A percentile compares a stretch with the other conserved stretches of the same genome.
Conservation (phyloP, 2,113 vertebrate genomes). For the Saimiri boliviensis region DNA sequence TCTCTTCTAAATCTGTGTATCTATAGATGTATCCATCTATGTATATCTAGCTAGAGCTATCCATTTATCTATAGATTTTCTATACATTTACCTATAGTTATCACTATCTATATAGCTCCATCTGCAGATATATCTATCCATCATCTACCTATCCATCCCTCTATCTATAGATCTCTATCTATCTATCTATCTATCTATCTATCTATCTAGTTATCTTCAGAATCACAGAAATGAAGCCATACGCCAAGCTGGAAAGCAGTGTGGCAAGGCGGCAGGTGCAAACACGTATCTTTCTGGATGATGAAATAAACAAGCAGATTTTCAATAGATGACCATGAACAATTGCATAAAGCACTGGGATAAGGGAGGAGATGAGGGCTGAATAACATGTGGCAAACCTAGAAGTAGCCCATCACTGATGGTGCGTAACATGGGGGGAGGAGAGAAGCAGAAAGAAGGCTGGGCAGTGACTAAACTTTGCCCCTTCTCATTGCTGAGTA, state of each 20-base stretch:
- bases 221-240: neutral
- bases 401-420: neutral
- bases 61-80: too few relatives aligned
- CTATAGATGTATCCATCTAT: neutral
- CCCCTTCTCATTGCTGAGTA: neutral
- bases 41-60: too few relatives aligned
- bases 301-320: neutral
- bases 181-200: too few relatives aligned
- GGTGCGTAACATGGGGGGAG: too few relatives aligned
- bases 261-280: neutral
- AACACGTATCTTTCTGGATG: neutral
- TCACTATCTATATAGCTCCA: too few relatives aligned
- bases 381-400: neutral
- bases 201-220: neutral
- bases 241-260: neutral
- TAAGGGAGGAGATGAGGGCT: neutral
- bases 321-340: neutral
- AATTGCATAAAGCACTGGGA: too few relatives aligned
- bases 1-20: neutral
- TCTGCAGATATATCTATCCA: too few relatives aligned
- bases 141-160: too few relatives aligned
- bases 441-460: neutral
- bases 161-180: too few relatives aligned
- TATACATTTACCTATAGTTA: too few relatives aligned
- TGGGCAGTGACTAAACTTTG: neutral